These are phyloP conservation scores for Andrena flavipes DNA, from an alignment of 2,888 invertebrate species.

Conservation along the genomic window DNA sequence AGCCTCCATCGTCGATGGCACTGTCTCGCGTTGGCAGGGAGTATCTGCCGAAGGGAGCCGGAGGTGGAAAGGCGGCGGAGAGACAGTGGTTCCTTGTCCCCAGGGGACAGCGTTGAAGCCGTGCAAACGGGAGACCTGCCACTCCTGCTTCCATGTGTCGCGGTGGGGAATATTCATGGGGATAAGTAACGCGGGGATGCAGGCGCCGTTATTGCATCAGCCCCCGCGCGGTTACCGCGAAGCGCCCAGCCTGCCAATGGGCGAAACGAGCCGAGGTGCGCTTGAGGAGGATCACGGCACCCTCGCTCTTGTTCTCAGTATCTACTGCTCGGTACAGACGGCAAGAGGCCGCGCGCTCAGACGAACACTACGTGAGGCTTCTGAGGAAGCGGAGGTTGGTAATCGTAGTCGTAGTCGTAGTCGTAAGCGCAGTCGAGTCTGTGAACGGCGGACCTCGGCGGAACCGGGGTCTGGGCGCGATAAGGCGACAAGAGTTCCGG, in stretches of 20 bases:
- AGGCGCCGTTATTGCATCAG: too few relatives aligned
- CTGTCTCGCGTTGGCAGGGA: neutral
- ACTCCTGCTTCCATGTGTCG: too few relatives aligned
- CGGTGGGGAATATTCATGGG: too few relatives aligned
- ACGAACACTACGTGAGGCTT: constrained; percentile 84
- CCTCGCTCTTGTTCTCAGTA: neutral
- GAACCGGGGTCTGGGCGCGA: constrained; percentile 74
- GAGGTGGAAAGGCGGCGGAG: neutral
- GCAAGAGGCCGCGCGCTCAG: constrained; percentile 60
- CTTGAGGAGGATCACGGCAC: neutral
- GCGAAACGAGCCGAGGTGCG: neutral
- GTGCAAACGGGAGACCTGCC: neutral
- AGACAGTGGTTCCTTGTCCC: neutral
- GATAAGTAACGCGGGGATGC: too few relatives aligned
- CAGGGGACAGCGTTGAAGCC: too few relatives aligned
- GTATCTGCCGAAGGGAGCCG: neutral
- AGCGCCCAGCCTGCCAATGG: neutral
- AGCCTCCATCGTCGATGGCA: neutral
- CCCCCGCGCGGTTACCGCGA: neutral
- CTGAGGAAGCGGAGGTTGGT: constrained; percentile 76
- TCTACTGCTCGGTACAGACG: too few relatives aligned
- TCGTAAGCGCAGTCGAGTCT: constrained; percentile 79
- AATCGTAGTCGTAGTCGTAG: constrained; percentile 80
- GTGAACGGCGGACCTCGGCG: constrained; percentile 64
- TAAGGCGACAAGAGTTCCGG: constrained; percentile 80